Base-by-base conservation (phyloP, 2,888 invertebrate genomes). In the Drosophila nigritarsus region DNA sequence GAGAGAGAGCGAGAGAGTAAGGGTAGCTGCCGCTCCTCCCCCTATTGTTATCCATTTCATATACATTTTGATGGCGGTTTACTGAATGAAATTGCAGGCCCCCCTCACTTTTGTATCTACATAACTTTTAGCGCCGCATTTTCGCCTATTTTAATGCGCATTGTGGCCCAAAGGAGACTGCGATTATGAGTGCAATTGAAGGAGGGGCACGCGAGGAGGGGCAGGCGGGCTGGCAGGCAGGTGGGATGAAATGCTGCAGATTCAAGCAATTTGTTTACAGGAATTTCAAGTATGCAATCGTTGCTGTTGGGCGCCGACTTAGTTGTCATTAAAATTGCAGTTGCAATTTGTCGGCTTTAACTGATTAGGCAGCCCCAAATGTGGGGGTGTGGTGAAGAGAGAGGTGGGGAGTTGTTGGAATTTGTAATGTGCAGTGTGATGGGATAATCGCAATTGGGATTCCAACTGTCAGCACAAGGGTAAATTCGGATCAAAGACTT, bases 61-160 rank as follows among this genome's bases (percentile, higher is more conserved):
- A 53, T 62, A 36, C 60, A 69, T 70, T 77, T 75, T 60, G 55
- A 66, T 76, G 75, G 85, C 75, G 74, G 75, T 90, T 90, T 90
- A 83, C 89, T 90, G 89, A 87, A 87, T 87, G 90, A 87, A 87
- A 90, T 75, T 72, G 68, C 49, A 62, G 48, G 40, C 27, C 51
- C 30, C 59, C 20, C 51, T 63, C 32, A 65, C 48, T 68, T 80
- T 70, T 72, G 66, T 76, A 75, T 86, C 87, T 75, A 75, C 73
- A 89, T 72, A 88, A 82, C 69, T 87, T 88, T 76, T 55, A 68
- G 68, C 67, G 63, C 66, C 61, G 70, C 70, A 68, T 75, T 68
- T 77, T 60, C 55, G 66, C 48, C 42, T 55, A 59, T 38, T 56
- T 73, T 72, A 68, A 80, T 78, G 80, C 67, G 67, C 80, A 71